A percentile compares a stretch with the other conserved stretches of the same genome.
Conservation (phyloP, 2,113 vertebrate genomes). For the human region GRCh38 chr7:7515001-7515500, state of each 20-base stretch:
- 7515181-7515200: background rate
- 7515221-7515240: background rate
- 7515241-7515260: background rate
- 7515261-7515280: background rate
- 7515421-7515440: background rate
- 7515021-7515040: background rate
- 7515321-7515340: background rate
- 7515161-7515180: background rate
- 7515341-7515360: background rate
- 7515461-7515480: background rate
- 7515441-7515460: background rate
- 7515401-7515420: background rate
- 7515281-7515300: background rate
- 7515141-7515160: background rate
- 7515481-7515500: background rate
- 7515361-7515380: background rate
- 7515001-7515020: background rate
- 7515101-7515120: background rate
- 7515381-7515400: background rate
- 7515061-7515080: background rate
- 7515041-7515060: background rate
- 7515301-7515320: background rate
- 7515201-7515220: background rate
- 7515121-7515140: background rate
- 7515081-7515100: background rate